Conservation (phyloP, 1,140 invertebrate genomes). For the Drosophila parvula region DNA sequence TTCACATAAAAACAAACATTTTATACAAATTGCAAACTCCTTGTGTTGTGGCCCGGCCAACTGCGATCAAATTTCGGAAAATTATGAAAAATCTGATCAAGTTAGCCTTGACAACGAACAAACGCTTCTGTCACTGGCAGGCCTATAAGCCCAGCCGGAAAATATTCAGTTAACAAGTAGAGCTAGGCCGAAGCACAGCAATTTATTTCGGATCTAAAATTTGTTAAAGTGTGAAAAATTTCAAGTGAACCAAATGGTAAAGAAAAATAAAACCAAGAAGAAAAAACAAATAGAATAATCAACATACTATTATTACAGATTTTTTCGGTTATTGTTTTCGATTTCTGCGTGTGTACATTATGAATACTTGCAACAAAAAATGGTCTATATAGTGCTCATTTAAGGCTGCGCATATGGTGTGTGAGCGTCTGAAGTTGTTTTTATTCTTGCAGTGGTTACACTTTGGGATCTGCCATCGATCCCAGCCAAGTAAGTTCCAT, state of each 20-base stretch:
- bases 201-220: background rate
- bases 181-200: constrained; percentile 25
- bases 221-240: background rate
- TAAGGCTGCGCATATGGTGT: no score
- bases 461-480: no score
- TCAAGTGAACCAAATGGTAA: background rate
- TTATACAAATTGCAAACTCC: no score
- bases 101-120: background rate
- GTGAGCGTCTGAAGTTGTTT: no score
- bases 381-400: no score
- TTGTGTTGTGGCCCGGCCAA: no score
- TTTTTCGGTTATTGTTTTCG: no score
- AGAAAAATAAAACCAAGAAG: background rate
- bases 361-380: no score
- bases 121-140: background rate
- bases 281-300: background rate
- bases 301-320: background rate
- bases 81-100: background rate
- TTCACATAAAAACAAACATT: no score
- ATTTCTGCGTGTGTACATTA: no score
- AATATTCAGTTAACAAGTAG: constrained; percentile 28
- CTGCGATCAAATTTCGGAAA: background rate
- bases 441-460: no score
- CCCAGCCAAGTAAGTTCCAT: no score
- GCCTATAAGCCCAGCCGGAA: background rate